These are phyloP conservation scores for Drosophila varians DNA, from an alignment of 1,140 invertebrate genomes.

Conservation along the genomic window DNA sequence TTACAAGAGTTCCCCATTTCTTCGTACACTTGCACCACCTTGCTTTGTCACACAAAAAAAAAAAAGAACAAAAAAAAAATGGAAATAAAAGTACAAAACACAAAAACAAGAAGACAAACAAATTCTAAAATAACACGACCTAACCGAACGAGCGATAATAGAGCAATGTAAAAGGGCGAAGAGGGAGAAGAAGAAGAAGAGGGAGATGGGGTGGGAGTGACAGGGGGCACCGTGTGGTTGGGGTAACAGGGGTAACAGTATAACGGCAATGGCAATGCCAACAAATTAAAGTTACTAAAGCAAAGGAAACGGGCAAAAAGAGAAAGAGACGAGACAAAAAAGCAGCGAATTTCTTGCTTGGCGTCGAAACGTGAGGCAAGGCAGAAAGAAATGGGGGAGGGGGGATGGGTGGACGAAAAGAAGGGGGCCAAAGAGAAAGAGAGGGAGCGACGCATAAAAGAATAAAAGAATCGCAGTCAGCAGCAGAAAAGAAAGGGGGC, in stretches of 20 bases:
- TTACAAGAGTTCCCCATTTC: not conserved
- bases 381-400: conserved; percentile 3
- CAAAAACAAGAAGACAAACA: conserved; percentile 18
- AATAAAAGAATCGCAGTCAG: conserved; percentile 44
- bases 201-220: not conserved
- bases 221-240: not conserved
- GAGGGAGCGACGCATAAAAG: conserved; percentile 10
- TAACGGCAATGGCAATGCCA: conserved; percentile 71
- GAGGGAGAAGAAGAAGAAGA: not conserved
- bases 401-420: not conserved
- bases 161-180: conserved; percentile 34
- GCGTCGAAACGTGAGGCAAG: conserved; percentile 26
- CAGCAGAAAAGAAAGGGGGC: conserved; percentile 16
- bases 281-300: conserved; percentile 76
- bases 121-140: conserved; percentile 30
- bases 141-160: conserved; percentile 45
- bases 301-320: conserved; percentile 41
- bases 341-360: conserved; percentile 41
- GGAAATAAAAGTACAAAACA: not conserved
- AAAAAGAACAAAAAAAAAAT: conserved; percentile 15
- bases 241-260: conserved; percentile 6
- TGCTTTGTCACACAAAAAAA: conserved; percentile 2
- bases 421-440: conserved; percentile 7
- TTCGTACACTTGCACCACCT: conserved; percentile 1
- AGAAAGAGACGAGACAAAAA: conserved; percentile 19